Evolutionary conservation across 1,140 invertebrate species (phyloP), one percentile per base, ranked within the genome.

Genomic region (Heterodera schachtii): DNA sequence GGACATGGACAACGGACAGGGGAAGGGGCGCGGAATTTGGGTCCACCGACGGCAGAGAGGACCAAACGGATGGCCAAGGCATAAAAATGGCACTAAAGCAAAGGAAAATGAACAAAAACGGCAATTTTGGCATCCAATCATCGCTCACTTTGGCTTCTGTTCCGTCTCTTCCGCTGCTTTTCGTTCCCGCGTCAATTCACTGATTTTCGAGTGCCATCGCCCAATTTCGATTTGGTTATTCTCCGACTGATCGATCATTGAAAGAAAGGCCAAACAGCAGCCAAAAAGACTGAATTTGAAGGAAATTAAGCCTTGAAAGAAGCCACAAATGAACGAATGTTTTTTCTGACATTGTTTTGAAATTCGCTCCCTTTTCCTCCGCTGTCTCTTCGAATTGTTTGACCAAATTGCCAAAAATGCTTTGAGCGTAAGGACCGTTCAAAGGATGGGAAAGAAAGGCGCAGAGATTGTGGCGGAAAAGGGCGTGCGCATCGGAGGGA

Each of bases 71-170:
- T 16, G 57, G 57, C 57, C 57, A 64, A 19, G 11, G 11, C 57
- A 71, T 11, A 7, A 71, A 71, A 71, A 21, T 57, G 31, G 49
- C 43, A 60, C 71, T 74, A 80, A 73, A n/a, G 5, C 41, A 74
- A 80, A 47, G 80, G 21, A 43, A 80, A 76, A 41, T 79, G 73
- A 80, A 57, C 1, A 46, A 57, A 6, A 31, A 31, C 31, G 31
- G 31, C 31, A 31, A 31, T 31, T 31, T 31, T 31, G 31, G 31
- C 31, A 31, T 31, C 31, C 31, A 52, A 74, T 46, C n/a, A 74
- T 44, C 11, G 49, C n/a, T 74, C n/a, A 74, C 43, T 19, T 73
- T 73, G 16, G 57, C 5, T 64, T 19, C 16, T 19, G 57, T 5
- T 64, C 57, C 52, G 9, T 52, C 57, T 64, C 16, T 5, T 64